phyloP scores from a whole-genome alignment of 2,888 invertebrate genomes.

The Alsophila aescularia region DNA sequence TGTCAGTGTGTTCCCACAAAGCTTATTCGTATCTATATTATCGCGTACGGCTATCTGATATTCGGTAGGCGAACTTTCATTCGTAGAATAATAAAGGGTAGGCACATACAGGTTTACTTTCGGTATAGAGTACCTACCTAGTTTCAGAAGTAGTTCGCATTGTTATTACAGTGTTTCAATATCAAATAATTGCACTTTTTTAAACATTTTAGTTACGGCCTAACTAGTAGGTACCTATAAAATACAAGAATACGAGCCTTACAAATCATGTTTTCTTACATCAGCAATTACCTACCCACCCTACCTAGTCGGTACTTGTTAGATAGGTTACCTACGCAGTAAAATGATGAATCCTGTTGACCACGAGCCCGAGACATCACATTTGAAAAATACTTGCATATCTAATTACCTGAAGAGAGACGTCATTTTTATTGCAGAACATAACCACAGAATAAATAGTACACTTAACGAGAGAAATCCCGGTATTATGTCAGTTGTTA shows the following conservation, averaged over 20 bases:
- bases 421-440: neutral
- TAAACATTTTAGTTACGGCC: slow-evolving; percentile 13
- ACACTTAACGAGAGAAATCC: slow-evolving; percentile 23
- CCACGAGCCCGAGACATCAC: no score
- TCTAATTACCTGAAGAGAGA: no score
- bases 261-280: neutral
- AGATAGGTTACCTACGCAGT: no score
- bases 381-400: no score
- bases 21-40: slow-evolving; percentile 7
- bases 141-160: neutral
- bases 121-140: neutral
- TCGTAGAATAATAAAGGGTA: neutral
- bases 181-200: neutral
- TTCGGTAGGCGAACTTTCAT: slow-evolving; percentile 2
- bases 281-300: no score
- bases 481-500: slow-evolving; percentile 25
- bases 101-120: neutral
- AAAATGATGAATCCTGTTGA: no score
- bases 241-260: neutral
- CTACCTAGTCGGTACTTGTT: neutral
- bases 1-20: slow-evolving; percentile 26
- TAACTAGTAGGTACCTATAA: neutral
- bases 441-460: no score
- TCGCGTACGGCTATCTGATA: neutral
- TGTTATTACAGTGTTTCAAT: neutral